Percentiles rank a stretch among this genome's conserved stretches.
Evolutionary conservation across 1,140 invertebrate species (phyloP).

Genomic region (Bicyclus anynana): DNA sequence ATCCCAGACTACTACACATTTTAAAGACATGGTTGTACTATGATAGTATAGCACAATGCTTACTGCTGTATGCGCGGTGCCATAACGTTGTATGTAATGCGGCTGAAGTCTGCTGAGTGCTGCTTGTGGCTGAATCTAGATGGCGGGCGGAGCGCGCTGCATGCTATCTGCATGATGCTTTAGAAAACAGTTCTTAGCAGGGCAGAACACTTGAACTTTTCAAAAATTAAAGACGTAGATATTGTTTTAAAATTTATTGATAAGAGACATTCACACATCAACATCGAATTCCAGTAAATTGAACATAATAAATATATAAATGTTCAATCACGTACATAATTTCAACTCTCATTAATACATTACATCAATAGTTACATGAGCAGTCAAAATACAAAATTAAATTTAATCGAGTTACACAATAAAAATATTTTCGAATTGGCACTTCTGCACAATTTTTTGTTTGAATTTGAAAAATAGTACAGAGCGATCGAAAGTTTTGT

Average conservation of each 20-base stretch:
- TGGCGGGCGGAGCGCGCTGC: no score
- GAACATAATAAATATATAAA: conserved; percentile 48
- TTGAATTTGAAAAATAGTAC: conserved; percentile 5
- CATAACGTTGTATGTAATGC: no score
- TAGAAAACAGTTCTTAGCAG: not conserved
- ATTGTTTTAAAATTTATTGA: conserved; percentile 72
- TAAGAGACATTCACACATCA: conserved; percentile 79
- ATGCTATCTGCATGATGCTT: no score
- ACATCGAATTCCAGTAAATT: conserved; percentile 51
- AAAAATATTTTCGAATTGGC: conserved; percentile 28
- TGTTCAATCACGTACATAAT: conserved; percentile 15
- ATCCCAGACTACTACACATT: no score
- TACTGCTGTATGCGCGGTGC: no score
- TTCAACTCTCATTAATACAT: conserved; percentile 13
- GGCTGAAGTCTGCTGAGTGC: no score
- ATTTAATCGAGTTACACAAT: not conserved
- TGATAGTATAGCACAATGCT: no score
- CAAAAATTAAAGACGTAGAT: not conserved
- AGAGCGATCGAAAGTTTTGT: not conserved
- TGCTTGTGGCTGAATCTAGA: no score
- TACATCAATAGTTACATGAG: conserved; percentile 15
- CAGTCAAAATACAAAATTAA: conserved; percentile 10
- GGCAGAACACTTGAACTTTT: no score
- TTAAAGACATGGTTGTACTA: no score
- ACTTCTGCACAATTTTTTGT: conserved; percentile 22